phyloP scores from a whole-genome alignment of 2,113 vertebrate species.

The Phylloscopus whistleri region DNA sequence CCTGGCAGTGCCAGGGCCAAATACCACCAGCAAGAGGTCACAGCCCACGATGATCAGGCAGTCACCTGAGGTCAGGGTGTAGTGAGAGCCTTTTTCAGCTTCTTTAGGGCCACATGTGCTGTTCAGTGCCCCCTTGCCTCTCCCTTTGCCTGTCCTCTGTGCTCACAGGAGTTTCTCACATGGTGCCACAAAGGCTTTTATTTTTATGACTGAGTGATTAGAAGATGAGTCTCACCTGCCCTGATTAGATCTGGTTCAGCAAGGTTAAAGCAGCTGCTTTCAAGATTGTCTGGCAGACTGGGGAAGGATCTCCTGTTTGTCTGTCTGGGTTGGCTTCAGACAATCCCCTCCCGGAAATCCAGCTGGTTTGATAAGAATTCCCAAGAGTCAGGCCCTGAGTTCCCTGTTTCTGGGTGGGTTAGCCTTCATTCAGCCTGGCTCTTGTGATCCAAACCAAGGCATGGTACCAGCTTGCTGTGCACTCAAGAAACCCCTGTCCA shows the following conservation, averaged over 20 bases:
- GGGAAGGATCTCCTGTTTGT: background rate
- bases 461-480: background rate
- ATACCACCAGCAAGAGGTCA: background rate
- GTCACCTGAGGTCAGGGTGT: background rate
- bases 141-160: background rate
- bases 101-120: background rate
- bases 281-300: background rate
- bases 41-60: background rate
- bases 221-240: background rate
- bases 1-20: background rate
- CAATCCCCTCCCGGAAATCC: background rate
- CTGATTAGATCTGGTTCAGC: slow-evolving; percentile 26
- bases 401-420: background rate
- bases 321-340: background rate
- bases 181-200: background rate
- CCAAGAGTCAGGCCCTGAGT: background rate
- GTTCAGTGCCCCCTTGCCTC: background rate
- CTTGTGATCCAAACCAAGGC: background rate
- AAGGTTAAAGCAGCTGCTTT: background rate
- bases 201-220: background rate
- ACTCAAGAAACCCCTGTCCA: background rate
- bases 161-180: background rate
- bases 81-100: background rate
- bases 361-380: background rate
- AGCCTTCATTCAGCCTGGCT: background rate